These are phyloP conservation scores for Pelodiscus sinensis DNA, from an alignment of 2,113 vertebrate genomes.

Conservation along the genomic window DNA sequence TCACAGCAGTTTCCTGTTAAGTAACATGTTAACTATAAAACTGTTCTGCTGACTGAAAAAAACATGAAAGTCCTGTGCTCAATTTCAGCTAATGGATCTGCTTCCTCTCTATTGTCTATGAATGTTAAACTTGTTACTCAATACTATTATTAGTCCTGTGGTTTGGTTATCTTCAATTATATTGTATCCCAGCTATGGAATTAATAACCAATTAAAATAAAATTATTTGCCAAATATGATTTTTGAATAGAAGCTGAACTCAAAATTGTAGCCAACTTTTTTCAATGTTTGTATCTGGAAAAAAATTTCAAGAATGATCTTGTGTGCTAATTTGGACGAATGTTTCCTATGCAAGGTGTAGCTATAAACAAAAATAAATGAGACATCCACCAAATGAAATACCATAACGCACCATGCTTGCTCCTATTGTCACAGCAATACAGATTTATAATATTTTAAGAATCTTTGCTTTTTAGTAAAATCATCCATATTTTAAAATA, in stretches of 20 bases:
- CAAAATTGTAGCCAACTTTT: not conserved
- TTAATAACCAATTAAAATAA: conserved; percentile 43
- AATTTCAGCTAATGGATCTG: conserved; percentile 47
- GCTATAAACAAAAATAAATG: conserved; percentile 38
- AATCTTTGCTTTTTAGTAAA: not conserved
- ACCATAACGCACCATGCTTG: not conserved
- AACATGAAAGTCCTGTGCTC: conserved; percentile 36
- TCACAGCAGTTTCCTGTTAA: conserved; percentile 26
- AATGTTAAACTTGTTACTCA: conserved; percentile 53
- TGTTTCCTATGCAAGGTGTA: not conserved
- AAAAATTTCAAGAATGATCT: not conserved
- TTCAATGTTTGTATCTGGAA: not conserved
- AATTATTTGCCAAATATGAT: not conserved
- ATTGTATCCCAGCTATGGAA: conserved; percentile 37
- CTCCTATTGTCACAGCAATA: not conserved
- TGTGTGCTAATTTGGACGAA: fast-evolving
- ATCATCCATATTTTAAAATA: not conserved
- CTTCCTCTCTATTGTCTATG: conserved; percentile 44
- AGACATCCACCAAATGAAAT: not conserved
- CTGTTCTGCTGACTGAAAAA: not conserved
- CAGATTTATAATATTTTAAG: not conserved
- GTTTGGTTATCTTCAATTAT: conserved; percentile 1
- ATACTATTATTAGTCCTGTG: conserved; percentile 46
- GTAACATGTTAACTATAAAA: not conserved
- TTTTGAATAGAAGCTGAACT: not conserved